Evolutionary conservation across 2,797 vertebrate genomes (phyloP), one percentile per base, ranked within the genome.

Genomic region (Momotus momota): DNA sequence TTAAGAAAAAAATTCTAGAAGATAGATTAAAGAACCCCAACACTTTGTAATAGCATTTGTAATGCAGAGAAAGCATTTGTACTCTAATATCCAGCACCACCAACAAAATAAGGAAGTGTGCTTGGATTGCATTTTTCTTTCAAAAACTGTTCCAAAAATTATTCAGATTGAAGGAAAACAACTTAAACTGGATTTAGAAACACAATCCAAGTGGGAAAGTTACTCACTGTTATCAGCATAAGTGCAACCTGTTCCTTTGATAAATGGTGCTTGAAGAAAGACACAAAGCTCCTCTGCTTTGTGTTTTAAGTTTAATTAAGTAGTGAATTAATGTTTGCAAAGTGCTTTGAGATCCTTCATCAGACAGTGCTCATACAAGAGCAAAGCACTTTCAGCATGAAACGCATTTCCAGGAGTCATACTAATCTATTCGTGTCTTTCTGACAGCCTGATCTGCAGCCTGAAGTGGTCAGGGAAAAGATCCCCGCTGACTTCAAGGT

Each of bases 1-100:
- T 89, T 81, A 83, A 54, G 90, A 95, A 69, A 88, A 94, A 91
- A 78, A 71, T 27, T 84, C 89, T 71, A 64, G 79, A 93, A 96
- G 95, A 96, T 81, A 97, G 95, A 97, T 97, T 95, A 97, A 97
- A 97, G 85, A 66, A 64, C 62, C 41, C 81, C 69, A 91, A 84
- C 91, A 96, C 84, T 97, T 97, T 94, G 93, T 92, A 97, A 96
- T 91, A 73, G 78, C 79, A 91, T 97, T 97, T 97, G 95, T 96
- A 97, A 97, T 94, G 95, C 95, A 97, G 95, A 97, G 96, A 97
- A 97, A 97, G 82, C n/a, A 5, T 94, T 96, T 95, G 94, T 94
- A 94, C 90, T 97, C 91, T 94, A 94, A 96, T 96, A 96, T 96
- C 93, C 82, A 96, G 88, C 88, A 77, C 78, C n/a, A 72, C 81